These are phyloP conservation scores for Tachina grossa DNA, from an alignment of 2,888 invertebrate species.

Conservation along the genomic window DNA sequence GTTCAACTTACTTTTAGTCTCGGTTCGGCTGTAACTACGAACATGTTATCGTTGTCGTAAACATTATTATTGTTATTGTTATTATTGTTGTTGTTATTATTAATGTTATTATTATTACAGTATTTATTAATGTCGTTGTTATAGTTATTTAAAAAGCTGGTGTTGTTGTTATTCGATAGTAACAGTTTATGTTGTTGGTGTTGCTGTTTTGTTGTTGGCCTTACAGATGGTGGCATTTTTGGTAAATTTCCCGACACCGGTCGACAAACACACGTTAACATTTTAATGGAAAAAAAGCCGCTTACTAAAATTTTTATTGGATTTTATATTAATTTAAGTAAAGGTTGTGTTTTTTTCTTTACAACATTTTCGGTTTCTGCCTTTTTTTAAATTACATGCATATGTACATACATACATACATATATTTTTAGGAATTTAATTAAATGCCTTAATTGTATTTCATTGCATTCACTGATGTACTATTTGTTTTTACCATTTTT, in stretches of 20 bases:
- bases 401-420: neutral
- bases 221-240: constrained; percentile 81
- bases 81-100: constrained; percentile 37
- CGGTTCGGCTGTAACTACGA: constrained; percentile 82
- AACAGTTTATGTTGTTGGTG: constrained; percentile 28
- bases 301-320: neutral
- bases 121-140: constrained; percentile 55
- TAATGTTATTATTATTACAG: constrained; percentile 47
- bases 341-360: constrained; percentile 1
- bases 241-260: constrained; percentile 83
- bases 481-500: constrained; percentile 19
- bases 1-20: constrained; percentile 80
- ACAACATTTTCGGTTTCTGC: neutral
- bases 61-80: constrained; percentile 65
- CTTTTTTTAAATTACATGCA: constrained; percentile 8
- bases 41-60: constrained; percentile 61
- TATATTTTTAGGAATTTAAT: constrained; percentile 16
- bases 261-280: constrained; percentile 83
- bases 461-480: neutral
- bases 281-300: constrained; percentile 67
- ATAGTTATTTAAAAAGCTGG: constrained; percentile 41
- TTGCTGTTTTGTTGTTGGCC: constrained; percentile 72
- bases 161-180: constrained; percentile 61
- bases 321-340: constrained; percentile 9
- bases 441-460: constrained; percentile 12